A percentile compares a stretch with the other conserved stretches of the same genome.
Conservation (phyloP, 2,113 vertebrate species). For the Riparia riparia region DNA sequence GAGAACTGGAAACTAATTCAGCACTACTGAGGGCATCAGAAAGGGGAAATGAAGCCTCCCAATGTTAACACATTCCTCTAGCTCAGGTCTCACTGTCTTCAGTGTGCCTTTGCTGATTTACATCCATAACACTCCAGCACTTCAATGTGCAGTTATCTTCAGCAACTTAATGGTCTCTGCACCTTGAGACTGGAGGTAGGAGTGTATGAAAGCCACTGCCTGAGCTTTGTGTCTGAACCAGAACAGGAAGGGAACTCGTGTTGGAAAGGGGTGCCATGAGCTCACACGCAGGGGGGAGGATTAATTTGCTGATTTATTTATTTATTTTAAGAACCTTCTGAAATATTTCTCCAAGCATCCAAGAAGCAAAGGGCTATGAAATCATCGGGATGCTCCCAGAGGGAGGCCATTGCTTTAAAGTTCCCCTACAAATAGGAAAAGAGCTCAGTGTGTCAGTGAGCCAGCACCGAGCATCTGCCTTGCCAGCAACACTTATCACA, state of each 20-base stretch:
- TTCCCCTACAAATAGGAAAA: background rate
- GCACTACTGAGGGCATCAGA: background rate
- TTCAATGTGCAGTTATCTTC: background rate
- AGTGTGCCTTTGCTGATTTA: background rate
- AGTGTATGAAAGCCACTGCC: background rate
- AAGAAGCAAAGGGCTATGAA: background rate
- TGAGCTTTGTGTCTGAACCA: background rate
- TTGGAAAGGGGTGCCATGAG: background rate
- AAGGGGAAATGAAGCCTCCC: background rate
- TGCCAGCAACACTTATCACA: background rate
- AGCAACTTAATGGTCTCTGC: background rate
- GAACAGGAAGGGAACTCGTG: background rate
- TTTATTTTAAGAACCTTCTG: constrained; percentile 3
- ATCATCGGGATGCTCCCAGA: background rate
- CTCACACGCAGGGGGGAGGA: background rate
- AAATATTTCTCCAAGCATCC: background rate
- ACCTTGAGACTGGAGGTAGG: background rate
- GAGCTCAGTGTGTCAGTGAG: background rate
- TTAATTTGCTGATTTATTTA: background rate
- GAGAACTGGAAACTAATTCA: background rate
- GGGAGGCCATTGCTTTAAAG: background rate
- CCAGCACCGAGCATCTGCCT: background rate
- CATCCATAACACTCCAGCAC: background rate
- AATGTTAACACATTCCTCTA: background rate
- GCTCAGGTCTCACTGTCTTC: background rate